Evolutionary conservation across 92 coral and sea anemone genomes (phyloP).

Genomic region (Porites rus): DNA sequence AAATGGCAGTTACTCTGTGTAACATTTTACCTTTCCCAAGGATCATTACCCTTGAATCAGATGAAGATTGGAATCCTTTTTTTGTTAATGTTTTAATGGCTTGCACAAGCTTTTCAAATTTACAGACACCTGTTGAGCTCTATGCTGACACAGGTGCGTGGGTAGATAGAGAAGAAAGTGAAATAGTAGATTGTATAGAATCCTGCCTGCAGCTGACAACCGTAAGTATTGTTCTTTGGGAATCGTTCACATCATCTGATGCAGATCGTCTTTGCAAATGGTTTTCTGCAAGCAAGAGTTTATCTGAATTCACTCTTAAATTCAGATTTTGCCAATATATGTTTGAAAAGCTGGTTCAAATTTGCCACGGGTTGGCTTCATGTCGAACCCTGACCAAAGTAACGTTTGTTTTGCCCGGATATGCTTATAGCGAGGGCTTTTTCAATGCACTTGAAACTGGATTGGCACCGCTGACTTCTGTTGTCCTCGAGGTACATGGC

Average conservation of each 20-base stretch:
- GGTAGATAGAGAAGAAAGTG: too few relatives aligned
- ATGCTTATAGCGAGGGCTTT: background rate
- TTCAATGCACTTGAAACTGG: background rate
- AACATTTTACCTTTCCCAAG: background rate
- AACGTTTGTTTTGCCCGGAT: background rate
- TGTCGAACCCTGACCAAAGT: background rate
- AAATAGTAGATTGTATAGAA: background rate
- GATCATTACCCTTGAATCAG: background rate
- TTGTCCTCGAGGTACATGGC: background rate
- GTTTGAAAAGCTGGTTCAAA: background rate
- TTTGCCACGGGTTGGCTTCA: background rate
- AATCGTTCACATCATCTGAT: background rate
- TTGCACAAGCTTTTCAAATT: background rate
- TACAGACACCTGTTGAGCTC: background rate
- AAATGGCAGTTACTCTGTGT: background rate
- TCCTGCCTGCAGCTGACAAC: background rate
- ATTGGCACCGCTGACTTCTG: conserved; percentile 1
- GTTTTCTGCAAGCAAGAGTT: background rate
- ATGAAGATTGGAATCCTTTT: too few relatives aligned
- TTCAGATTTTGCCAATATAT: background rate
- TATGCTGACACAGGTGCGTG: too few relatives aligned
- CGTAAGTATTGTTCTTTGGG: background rate
- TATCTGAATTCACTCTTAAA: background rate
- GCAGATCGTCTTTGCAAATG: background rate
- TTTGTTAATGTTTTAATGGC: background rate